These are phyloP conservation scores for Polia nebulosa DNA, from an alignment of 2,888 invertebrate species.

Conservation along the genomic window DNA sequence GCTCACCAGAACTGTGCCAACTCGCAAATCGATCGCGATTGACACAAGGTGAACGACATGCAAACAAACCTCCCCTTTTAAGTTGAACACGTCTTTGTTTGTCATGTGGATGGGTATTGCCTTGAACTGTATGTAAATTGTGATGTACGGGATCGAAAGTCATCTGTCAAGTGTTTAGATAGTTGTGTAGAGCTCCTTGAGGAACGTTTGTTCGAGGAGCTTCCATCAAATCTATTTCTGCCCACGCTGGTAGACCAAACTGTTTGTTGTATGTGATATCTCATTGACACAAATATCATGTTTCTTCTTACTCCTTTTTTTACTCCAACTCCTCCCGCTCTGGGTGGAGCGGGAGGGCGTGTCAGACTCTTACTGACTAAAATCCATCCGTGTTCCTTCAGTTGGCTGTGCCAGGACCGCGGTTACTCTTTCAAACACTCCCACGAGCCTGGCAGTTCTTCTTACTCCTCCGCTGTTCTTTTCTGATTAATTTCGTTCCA, in stretches of 20 bases:
- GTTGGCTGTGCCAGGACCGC: too few relatives aligned
- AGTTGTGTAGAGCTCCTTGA: slow-evolving; percentile 1
- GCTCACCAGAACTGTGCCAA: slow-evolving; percentile 40
- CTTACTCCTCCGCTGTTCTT: too few relatives aligned
- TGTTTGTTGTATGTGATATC: neutral
- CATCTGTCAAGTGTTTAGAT: slow-evolving; percentile 28
- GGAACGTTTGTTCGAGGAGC: neutral
- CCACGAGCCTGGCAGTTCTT: too few relatives aligned
- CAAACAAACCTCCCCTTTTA: slow-evolving; percentile 59
- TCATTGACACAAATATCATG: neutral
- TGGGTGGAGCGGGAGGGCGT: too few relatives aligned
- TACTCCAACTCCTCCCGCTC: too few relatives aligned
- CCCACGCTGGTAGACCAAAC: neutral
- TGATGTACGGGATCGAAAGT: slow-evolving; percentile 15
- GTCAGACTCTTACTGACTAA: too few relatives aligned
- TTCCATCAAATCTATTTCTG: neutral
- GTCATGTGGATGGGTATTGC: slow-evolving; percentile 36
- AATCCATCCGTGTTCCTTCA: too few relatives aligned
- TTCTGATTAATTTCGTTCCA: too few relatives aligned
- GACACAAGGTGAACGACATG: slow-evolving; percentile 59
- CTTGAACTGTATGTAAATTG: slow-evolving; percentile 45
- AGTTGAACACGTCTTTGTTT: slow-evolving; percentile 56
- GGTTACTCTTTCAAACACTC: too few relatives aligned
- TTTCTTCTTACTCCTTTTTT: neutral
- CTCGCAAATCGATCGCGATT: slow-evolving; percentile 54